These are phyloP conservation scores for Clostera curtula DNA, from an alignment of 2,888 invertebrate genomes.

Conservation along the genomic window DNA sequence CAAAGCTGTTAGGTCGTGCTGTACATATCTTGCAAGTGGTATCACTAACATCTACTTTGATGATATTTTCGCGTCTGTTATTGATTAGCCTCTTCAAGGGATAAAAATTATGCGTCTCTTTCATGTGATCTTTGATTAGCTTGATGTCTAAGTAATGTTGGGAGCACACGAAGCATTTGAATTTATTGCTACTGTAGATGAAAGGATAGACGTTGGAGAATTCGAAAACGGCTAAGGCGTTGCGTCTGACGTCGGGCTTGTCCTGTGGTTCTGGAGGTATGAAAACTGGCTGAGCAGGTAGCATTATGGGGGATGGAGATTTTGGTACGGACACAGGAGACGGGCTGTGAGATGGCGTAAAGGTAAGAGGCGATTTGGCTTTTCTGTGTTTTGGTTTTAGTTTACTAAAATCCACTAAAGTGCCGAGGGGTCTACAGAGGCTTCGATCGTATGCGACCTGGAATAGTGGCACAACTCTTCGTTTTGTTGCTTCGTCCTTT, in stretches of 20 bases:
- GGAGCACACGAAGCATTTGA: slow-evolving; percentile 63
- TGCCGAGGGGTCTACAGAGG: slow-evolving; percentile 61
- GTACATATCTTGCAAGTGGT: slow-evolving; percentile 53
- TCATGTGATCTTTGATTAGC: slow-evolving; percentile 50
- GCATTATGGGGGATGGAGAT: slow-evolving; percentile 15
- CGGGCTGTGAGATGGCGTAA: slow-evolving; percentile 41
- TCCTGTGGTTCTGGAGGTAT: slow-evolving; percentile 5
- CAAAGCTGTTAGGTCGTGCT: slow-evolving; percentile 30
- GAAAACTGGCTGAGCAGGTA: slow-evolving; percentile 10
- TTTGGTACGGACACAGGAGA: slow-evolving; percentile 31
- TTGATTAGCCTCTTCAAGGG: slow-evolving; percentile 54
- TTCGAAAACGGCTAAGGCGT: slow-evolving; percentile 56
- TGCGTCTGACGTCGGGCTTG: slow-evolving; percentile 42
- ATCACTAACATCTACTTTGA: slow-evolving; percentile 59
- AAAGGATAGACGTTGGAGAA: slow-evolving; percentile 63
- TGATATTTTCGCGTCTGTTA: slow-evolving; percentile 52
- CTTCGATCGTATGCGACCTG: slow-evolving; percentile 65
- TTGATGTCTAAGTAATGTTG: slow-evolving; percentile 53
- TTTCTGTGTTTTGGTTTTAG: slow-evolving; percentile 23
- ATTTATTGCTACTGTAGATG: slow-evolving; percentile 60
- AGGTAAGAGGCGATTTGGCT: slow-evolving; percentile 12
- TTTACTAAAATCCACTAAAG: slow-evolving; percentile 50
- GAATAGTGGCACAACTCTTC: slow-evolving; percentile 57
- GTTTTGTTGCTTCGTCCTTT: slow-evolving; percentile 29
- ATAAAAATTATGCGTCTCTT: slow-evolving; percentile 44